phyloP scores from a whole-genome alignment of 2,113 vertebrate species.

The rabbit (Oryctolagus cuniculus) region DNA sequence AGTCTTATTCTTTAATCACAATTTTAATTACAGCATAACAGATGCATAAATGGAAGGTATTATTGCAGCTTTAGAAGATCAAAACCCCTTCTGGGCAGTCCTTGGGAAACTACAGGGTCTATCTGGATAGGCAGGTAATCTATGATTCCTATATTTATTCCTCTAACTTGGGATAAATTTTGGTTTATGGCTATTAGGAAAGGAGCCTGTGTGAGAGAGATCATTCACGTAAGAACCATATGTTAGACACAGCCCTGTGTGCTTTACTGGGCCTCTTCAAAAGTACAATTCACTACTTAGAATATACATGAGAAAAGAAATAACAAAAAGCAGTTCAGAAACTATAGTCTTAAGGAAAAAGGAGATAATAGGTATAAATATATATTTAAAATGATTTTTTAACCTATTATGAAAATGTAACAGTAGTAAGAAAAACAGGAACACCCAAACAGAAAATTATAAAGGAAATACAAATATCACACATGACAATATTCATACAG shows the following conservation, averaged over 20 bases:
- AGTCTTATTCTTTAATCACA: constrained; percentile 27
- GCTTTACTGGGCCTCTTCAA: constrained; percentile 17
- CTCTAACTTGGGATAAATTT: constrained; percentile 32
- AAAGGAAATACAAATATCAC: constrained; percentile 14
- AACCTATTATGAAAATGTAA: constrained; percentile 37
- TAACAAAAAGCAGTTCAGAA: constrained; percentile 1
- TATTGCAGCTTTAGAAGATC: neutral
- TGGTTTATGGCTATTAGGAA: constrained; percentile 30
- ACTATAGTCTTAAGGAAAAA: neutral
- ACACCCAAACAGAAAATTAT: constrained; percentile 20
- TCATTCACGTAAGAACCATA: neutral
- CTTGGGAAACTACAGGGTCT: neutral
- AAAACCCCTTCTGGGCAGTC: neutral
- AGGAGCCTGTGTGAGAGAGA: neutral
- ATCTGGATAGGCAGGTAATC: neutral
- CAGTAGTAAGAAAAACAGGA: constrained; percentile 59
- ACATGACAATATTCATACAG: neutral
- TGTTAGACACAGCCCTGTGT: neutral
- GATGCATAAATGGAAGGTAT: neutral
- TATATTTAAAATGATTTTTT: constrained; percentile 26
- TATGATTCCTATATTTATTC: neutral
- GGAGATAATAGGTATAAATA: neutral
- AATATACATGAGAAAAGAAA: neutral
- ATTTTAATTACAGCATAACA: neutral
- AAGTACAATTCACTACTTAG: constrained; percentile 17